A percentile compares a stretch with the other conserved stretches of the same genome.
Conservation (phyloP, 2,797 vertebrate genomes). For the Eulemur albifrons region DNA sequence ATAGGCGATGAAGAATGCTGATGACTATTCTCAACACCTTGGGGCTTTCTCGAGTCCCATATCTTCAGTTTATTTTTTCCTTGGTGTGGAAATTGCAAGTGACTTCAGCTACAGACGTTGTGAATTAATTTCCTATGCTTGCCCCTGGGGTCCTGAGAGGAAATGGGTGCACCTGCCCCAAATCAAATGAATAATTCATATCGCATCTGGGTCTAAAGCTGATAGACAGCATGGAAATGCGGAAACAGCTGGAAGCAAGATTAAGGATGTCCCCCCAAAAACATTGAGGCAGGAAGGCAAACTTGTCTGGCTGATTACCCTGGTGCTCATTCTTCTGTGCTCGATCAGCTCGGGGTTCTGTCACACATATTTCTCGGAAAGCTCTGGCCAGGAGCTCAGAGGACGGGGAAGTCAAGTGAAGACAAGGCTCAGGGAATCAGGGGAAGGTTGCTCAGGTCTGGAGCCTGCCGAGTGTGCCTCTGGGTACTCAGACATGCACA, state of each 20-base stretch:
- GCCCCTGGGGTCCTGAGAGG: constrained; percentile 60
- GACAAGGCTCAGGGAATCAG: neutral
- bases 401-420: neutral
- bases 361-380: neutral
- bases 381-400: neutral
- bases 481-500: neutral
- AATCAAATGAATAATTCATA: constrained; percentile 77
- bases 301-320: neutral
- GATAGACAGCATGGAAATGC: constrained; percentile 67
- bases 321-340: neutral
- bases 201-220: constrained; percentile 64
- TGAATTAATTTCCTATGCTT: constrained; percentile 79
- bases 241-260: constrained; percentile 68
- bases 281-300: constrained; percentile 20
- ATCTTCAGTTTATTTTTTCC: constrained; percentile 63
- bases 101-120: constrained; percentile 66
- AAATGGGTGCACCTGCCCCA: constrained; percentile 77
- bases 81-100: constrained; percentile 71
- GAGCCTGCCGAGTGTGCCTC: neutral
- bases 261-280: constrained; percentile 14
- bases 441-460: neutral
- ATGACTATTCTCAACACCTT: constrained; percentile 44
- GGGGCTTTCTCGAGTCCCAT: constrained; percentile 47
- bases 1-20: constrained; percentile 28
- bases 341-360: neutral